A percentile compares a stretch with the other conserved stretches of the same genome.
Evolutionary conservation across 2,888 invertebrate species (phyloP).

Genomic region (Cheilosia urbana): DNA sequence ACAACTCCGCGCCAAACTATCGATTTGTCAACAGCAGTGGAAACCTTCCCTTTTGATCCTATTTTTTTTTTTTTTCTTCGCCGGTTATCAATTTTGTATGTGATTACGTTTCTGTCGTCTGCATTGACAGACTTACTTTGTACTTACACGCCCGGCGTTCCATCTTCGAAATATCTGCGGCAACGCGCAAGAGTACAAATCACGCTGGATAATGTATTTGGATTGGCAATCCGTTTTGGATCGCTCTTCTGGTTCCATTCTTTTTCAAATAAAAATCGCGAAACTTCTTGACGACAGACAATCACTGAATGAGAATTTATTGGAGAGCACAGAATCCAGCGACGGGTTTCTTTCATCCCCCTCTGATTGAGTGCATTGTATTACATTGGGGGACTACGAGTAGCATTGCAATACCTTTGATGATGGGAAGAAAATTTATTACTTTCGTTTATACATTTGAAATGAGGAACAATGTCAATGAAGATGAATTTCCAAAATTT

Average conservation of each 20-base stretch:
- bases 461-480: slow-evolving; percentile 1
- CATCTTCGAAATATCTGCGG: not conserved
- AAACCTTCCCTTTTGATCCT: not conserved
- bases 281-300: slow-evolving; percentile 46
- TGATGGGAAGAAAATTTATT: slow-evolving; percentile 24
- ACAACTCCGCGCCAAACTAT: not conserved
- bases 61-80: slow-evolving; percentile 5
- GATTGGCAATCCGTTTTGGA: slow-evolving; percentile 26
- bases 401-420: slow-evolving; percentile 21
- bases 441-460: slow-evolving; percentile 27
- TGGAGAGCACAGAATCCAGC: slow-evolving; percentile 11
- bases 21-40: slow-evolving; percentile 35
- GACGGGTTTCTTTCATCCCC: slow-evolving; percentile 2
- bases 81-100: slow-evolving; percentile 62
- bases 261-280: slow-evolving; percentile 33
- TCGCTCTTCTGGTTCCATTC: slow-evolving; percentile 13
- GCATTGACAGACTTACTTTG: slow-evolving; percentile 49
- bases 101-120: slow-evolving; percentile 63
- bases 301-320: slow-evolving; percentile 65
- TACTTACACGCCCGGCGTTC: slow-evolving; percentile 8
- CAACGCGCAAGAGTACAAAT: slow-evolving; percentile 20
- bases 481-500: not conserved
- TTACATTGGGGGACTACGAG: not conserved
- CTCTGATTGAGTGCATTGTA: slow-evolving; percentile 48
- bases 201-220: slow-evolving; percentile 55